Evolutionary conservation across 2,797 vertebrate genomes (phyloP), one percentile per base, ranked within the genome.

Genomic region (Fistularia commersonii): DNA sequence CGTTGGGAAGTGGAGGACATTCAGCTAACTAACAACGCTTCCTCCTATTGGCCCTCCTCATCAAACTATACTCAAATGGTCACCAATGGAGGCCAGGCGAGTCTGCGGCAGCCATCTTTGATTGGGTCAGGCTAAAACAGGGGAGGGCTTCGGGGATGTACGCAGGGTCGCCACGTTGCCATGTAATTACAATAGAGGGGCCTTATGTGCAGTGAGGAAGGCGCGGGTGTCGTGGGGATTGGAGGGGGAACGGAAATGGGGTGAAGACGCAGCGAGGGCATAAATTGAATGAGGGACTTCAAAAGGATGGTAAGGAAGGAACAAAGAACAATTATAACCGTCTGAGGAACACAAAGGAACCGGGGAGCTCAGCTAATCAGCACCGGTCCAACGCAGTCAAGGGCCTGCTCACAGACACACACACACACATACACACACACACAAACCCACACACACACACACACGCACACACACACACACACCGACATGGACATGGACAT

Each of bases 281-380:
- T 77, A 71, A 81, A 87, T 62, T 80, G 80, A 88, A 86, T 71
- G 86, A 88, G 69, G 83, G 74, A 86, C 84, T 88, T 91, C 88
- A 89, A 89, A 89, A 85, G 71, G 79, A 74, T 43, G 48, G 67
- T 45, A 68, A 79, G 74, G 72, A 45, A 45, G 55, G 69, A 86
- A 87, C 74, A 86, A 89, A 87, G 86, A 84, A 84, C 86, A 85
- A 87, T 88, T 86, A 88, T 76, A 75, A 81, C 77, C 38, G 59
- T 78, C 75, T 72, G 76, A 77, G 72, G 77, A 74, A 79, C 77
- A 89, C 81, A 88, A 86, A 88, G 72, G 79, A 79, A 52, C 71
- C 72, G 41, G 12, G 75, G 77, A 79, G 80, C 76, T 65, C 58
- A 69, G 65, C 76, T 84, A 81, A 86, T 85, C 81, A 87, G 77